Conservation (phyloP, 2,888 invertebrate genomes). For the Pachymerium ferrugineum region DNA sequence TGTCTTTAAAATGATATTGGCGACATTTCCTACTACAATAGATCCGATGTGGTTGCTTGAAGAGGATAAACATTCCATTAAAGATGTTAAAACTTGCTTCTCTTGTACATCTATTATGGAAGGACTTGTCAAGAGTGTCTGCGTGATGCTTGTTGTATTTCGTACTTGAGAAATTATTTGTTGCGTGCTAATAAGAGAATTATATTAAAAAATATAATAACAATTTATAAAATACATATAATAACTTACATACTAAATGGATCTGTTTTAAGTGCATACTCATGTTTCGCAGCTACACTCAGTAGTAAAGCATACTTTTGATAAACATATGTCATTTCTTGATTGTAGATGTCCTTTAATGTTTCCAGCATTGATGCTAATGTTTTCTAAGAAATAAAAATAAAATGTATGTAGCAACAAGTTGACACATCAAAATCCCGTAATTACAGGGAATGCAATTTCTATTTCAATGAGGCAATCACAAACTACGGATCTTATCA, state of each 20-base stretch:
- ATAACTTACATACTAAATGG: neutral
- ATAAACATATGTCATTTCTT: neutral
- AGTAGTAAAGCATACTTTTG: neutral
- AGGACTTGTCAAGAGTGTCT: neutral
- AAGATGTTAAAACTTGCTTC: neutral
- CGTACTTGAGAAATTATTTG: neutral
- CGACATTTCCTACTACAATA: neutral
- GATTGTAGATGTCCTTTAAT: neutral
- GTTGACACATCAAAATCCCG: neutral
- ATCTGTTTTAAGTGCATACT: neutral
- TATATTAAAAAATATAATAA: neutral
- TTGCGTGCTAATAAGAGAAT: neutral
- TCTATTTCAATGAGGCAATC: slow-evolving; percentile 4
- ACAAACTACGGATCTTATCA: neutral
- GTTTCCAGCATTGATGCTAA: neutral
- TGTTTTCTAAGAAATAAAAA: neutral
- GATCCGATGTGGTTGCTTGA: neutral
- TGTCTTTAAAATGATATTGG: neutral
- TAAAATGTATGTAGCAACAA: neutral
- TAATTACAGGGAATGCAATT: neutral
- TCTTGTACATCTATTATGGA: neutral
- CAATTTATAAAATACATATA: neutral
- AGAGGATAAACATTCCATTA: neutral
- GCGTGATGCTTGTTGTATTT: no score
- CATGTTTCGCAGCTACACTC: neutral